Percentiles rank a stretch among this genome's conserved stretches.
phyloP scores from a whole-genome alignment of 2,888 invertebrate species.

The Orgyia antiqua region DNA sequence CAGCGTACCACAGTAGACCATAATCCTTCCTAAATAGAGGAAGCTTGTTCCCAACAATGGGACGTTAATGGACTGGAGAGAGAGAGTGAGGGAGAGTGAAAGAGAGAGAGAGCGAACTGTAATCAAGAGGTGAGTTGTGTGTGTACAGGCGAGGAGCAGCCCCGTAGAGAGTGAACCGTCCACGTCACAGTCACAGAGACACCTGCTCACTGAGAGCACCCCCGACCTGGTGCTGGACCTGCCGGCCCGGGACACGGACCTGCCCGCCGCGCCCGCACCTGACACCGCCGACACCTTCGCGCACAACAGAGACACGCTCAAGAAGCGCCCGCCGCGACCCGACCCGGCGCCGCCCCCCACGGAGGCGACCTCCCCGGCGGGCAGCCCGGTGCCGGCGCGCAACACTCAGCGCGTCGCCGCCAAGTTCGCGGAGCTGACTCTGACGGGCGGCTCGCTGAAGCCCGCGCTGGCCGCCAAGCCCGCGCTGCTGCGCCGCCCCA shows the following conservation, averaged over 20 bases:
- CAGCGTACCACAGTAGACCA: too few species aligned
- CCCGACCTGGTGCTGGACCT: conserved; percentile 92
- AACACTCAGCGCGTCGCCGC: conserved; percentile 81
- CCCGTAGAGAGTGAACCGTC: too few species aligned
- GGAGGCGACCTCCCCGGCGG: conserved; percentile 26
- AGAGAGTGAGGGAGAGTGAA: too few species aligned
- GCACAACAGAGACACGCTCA: not conserved
- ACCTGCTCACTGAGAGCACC: conserved; percentile 74
- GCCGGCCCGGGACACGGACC: conserved; percentile 74
- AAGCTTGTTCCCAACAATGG: too few species aligned
- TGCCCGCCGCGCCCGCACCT: conserved; percentile 24
- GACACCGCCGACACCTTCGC: not conserved
- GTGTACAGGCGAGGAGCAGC: too few species aligned
- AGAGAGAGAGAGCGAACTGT: too few species aligned
- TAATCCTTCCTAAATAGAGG: too few species aligned
- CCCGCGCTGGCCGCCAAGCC: conserved; percentile 90
- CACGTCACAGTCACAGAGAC: not conserved
- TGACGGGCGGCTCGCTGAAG: conserved; percentile 82
- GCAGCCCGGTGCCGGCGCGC: conserved; percentile 75
- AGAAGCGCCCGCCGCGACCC: conserved; percentile 16
- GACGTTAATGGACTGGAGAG: too few species aligned
- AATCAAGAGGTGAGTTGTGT: too few species aligned
- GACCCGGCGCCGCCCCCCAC: conserved; percentile 52
- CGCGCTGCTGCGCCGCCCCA: conserved; percentile 80
- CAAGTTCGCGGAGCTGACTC: conserved; percentile 81